Evolutionary conservation across 2,113 vertebrate genomes (phyloP).

Genomic region (Myrmecophaga tridactyla): DNA sequence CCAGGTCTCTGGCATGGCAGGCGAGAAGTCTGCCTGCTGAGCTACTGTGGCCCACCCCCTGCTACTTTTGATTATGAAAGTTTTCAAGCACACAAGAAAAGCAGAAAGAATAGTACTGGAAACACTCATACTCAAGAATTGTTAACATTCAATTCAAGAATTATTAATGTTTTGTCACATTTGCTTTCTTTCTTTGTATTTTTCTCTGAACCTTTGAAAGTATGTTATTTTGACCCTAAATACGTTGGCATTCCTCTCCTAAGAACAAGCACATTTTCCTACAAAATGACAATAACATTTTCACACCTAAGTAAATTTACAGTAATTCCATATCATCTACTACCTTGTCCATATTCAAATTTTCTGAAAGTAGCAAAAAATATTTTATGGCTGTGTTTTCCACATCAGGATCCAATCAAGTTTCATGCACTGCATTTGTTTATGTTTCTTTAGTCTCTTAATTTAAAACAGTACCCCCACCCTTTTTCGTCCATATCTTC

Average conservation of each 20-base stretch:
- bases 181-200: not conserved
- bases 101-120: not conserved
- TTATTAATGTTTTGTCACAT: not conserved
- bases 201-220: not conserved
- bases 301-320: not conserved
- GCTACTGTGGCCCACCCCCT: no score
- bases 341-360: not conserved
- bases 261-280: not conserved
- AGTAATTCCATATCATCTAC: not conserved
- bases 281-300: not conserved
- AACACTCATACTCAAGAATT: not conserved
- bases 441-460: not conserved
- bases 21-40: no score
- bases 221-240: not conserved
- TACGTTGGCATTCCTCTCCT: not conserved
- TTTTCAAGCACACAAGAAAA: not conserved
- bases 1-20: no score
- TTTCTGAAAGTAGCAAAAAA: not conserved
- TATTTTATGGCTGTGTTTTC: not conserved
- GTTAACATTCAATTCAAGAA: not conserved
- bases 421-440: not conserved
- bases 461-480: not conserved
- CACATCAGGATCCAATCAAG: not conserved
- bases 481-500: not conserved
- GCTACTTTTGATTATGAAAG: not conserved